Percentiles rank a stretch among this genome's conserved stretches.
phyloP scores from a whole-genome alignment of 2,113 vertebrate species.

The Nannospalax galili region DNA sequence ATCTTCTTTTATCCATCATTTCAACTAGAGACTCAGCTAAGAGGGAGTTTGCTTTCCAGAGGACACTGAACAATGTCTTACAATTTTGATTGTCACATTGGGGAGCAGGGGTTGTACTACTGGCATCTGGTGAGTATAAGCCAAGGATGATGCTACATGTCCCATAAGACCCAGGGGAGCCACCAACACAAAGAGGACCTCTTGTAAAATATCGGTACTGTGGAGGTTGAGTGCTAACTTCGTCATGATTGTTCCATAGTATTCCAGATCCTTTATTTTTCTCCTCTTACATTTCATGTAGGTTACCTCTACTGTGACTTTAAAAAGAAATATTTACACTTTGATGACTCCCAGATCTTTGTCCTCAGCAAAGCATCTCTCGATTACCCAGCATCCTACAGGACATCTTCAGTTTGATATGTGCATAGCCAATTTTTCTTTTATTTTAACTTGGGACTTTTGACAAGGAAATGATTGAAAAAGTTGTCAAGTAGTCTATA shows the following conservation, averaged over 20 bases:
- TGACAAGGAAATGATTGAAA: neutral
- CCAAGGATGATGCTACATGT: neutral
- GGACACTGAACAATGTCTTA: neutral
- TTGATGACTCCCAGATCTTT: neutral
- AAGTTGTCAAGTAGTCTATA: neutral
- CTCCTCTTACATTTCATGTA: neutral
- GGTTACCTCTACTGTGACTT: neutral
- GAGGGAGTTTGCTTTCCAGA: neutral
- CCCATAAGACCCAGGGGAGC: neutral
- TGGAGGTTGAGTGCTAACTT: neutral
- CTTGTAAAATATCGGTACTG: neutral
- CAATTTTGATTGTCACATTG: neutral
- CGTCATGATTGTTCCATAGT: neutral
- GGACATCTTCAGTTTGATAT: neutral
- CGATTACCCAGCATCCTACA: neutral
- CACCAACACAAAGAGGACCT: neutral
- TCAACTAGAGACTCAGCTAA: neutral
- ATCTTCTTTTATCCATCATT: neutral
- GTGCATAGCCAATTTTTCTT: neutral
- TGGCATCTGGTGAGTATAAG: neutral
- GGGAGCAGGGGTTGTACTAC: accelerated
- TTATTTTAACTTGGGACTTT: neutral
- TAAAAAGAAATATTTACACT: neutral
- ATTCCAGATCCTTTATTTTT: neutral
- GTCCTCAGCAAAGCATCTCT: conserved; percentile 2